Evolutionary conservation across 2,888 invertebrate species (phyloP), one percentile per base, ranked within the genome.

Genomic region (Parelbella ahira): DNA sequence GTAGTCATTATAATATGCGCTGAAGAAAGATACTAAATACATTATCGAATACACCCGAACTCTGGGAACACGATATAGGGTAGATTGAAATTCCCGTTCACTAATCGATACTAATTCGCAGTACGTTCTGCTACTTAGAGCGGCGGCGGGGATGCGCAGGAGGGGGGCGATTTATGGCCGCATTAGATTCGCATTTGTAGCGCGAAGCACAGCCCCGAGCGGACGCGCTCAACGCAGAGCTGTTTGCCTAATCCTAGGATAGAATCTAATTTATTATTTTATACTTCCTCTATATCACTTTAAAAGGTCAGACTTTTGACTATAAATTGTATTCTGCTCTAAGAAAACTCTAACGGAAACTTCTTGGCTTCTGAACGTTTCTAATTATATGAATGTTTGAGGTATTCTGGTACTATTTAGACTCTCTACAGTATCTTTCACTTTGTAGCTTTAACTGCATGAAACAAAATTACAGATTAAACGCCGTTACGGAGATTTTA

Each of bases 21-120:
- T 12, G 9, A 6, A 39, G 33, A 30, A 27, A 5, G 18, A 19
- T 32, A 27, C 25, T 27, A 15, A 27, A 32, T 29, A 33, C 39
- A 12, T 39, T 32, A 38, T 19, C 30, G 8, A 12, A 24, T 18
- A n/a, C 15, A 11, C 21, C 20, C 20, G 8, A 37, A 28, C 27
- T 30, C 21, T 5, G 9, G 18, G 12, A 15, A 32, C 30, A 32
- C 12, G 30, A 32, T 19, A 33, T 41, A 45, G 42, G 30, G 60
- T 54, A 58, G 59, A 72, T 68, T 67, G 63, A 69, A 76, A 70
- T 68, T 67, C 59, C 57, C 60, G 60, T 59, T 63, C 59, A 59
- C 70, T 76, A 80, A 79, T 79, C 79, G 76, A 80, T 76, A 77
- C 72, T 80, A 80, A 80, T 79, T 76, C 76, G 58, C 62, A 60